phyloP scores from a whole-genome alignment of 1,140 invertebrate species.

The Drosophila yakuba region DNA sequence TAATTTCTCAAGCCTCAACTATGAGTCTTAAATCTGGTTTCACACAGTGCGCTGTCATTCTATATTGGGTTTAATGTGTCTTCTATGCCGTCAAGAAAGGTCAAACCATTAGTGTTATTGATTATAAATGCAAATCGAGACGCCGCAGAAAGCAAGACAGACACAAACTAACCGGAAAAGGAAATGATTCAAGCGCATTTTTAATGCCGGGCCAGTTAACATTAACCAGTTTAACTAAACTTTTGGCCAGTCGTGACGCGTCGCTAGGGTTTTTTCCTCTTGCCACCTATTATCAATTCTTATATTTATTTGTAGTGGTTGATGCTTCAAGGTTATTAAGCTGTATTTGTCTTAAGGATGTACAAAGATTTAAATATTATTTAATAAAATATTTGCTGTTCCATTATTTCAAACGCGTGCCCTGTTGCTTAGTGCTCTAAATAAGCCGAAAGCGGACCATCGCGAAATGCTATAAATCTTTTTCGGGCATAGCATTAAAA shows the following conservation, averaged over 20 bases:
- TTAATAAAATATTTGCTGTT: conserved; percentile 18
- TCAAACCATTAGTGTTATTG: conserved; percentile 49
- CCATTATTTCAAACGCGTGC: conserved; percentile 38
- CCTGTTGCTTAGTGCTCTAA: conserved; percentile 24
- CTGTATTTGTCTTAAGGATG: conserved; percentile 3
- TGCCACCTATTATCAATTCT: conserved; percentile 34
- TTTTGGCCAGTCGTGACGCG: conserved; percentile 15
- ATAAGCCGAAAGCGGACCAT: conserved; percentile 50
- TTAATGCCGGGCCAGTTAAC: conserved; percentile 18
- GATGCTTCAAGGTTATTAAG: conserved; percentile 21
- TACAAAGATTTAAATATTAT: background rate
- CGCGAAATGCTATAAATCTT: conserved; percentile 53
- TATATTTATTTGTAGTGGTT: conserved; percentile 35
- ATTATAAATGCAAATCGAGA: conserved; percentile 67
- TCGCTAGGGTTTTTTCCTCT: conserved; percentile 27
- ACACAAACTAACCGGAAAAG: conserved; percentile 73
- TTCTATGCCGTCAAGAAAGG: conserved; percentile 47
- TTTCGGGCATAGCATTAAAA: conserved; percentile 56
- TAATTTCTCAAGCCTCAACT: background rate
- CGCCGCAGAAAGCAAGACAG: conserved; percentile 28
- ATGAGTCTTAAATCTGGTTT: conserved; percentile 1
- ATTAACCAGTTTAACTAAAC: conserved; percentile 32
- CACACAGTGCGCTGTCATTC: conserved; percentile 8
- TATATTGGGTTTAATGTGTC: conserved; percentile 4
- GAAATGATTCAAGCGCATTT: conserved; percentile 71